Conservation (phyloP, 2,888 invertebrate genomes). For the Julus scandinavius region DNA sequence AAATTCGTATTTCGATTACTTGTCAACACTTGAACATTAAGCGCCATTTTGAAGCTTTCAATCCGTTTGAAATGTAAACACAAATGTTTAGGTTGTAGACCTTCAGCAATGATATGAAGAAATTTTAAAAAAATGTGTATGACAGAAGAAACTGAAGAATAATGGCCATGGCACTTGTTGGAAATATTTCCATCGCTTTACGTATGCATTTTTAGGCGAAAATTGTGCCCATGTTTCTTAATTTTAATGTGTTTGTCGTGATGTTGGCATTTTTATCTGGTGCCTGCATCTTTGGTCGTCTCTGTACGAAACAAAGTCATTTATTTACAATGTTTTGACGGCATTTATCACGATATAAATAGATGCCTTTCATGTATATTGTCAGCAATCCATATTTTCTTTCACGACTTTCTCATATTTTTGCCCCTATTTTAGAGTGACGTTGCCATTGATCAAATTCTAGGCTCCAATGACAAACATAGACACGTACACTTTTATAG, state of each 20-base stretch:
- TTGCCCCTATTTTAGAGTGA: background rate
- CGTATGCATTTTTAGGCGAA: background rate
- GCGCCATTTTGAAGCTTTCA: background rate
- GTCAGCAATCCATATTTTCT: constrained; percentile 43
- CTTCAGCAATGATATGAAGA: constrained; percentile 5
- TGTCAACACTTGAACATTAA: background rate
- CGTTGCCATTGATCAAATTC: constrained; percentile 25
- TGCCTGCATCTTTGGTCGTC: background rate
- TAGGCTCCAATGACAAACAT: background rate
- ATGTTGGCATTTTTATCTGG: constrained; percentile 21
- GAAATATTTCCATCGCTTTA: background rate
- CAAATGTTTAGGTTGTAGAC: constrained; percentile 36
- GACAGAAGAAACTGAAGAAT: background rate
- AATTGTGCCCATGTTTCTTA: background rate
- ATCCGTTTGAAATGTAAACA: constrained; percentile 6
- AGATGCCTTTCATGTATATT: constrained; percentile 40
- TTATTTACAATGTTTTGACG: background rate
- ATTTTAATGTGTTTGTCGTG: constrained; percentile 36
- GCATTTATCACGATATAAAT: constrained; percentile 9
- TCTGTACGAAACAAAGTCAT: background rate
- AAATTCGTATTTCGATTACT: background rate
- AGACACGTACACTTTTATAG: background rate
- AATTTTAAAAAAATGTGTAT: background rate
- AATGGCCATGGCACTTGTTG: background rate
- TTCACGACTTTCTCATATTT: constrained; percentile 5